Conservation (phyloP, 2,888 invertebrate genomes). For the Oscheius sp. region DNA sequence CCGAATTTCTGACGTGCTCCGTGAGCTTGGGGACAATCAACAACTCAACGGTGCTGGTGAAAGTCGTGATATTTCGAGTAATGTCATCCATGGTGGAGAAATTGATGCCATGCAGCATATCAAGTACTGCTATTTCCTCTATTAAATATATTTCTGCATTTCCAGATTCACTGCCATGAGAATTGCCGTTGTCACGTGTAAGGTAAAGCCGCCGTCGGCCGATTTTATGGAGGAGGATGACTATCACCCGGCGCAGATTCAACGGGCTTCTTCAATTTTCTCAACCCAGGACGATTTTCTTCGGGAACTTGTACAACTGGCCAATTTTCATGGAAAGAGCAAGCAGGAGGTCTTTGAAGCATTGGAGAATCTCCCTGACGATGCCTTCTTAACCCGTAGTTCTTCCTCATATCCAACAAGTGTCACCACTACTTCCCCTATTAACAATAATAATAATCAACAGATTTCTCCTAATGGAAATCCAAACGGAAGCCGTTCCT, state of each 20-base stretch:
- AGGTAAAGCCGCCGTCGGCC: conserved; percentile 67
- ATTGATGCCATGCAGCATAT: conserved; percentile 67
- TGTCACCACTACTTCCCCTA: neutral
- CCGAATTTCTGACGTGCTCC: conserved; percentile 58
- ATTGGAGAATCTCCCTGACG: conserved; percentile 6
- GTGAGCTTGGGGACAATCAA: conserved; percentile 45
- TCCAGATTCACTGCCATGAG: conserved; percentile 68
- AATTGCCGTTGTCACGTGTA: conserved; percentile 69
- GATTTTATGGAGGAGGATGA: conserved; percentile 39
- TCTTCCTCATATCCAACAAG: neutral
- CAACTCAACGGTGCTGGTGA: conserved; percentile 38
- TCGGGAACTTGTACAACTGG: conserved; percentile 63
- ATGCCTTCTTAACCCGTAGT: neutral
- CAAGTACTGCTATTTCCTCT: conserved; percentile 31
- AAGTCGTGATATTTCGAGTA: conserved; percentile 53
- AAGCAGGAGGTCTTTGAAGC: conserved; percentile 40
- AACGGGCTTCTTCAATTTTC: conserved; percentile 11
- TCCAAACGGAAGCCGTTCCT: neutral
- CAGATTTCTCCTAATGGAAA: conserved; percentile 6
- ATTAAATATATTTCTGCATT: neutral
- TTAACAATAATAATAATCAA: neutral
- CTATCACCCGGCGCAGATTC: neutral
- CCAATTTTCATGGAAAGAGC: conserved; percentile 63
- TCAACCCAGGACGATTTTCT: conserved; percentile 62
- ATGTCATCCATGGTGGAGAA: conserved; percentile 67